Evolutionary conservation across 2,888 invertebrate genomes (phyloP), one percentile per base, ranked within the genome.

Genomic region (Norana najaformis): DNA sequence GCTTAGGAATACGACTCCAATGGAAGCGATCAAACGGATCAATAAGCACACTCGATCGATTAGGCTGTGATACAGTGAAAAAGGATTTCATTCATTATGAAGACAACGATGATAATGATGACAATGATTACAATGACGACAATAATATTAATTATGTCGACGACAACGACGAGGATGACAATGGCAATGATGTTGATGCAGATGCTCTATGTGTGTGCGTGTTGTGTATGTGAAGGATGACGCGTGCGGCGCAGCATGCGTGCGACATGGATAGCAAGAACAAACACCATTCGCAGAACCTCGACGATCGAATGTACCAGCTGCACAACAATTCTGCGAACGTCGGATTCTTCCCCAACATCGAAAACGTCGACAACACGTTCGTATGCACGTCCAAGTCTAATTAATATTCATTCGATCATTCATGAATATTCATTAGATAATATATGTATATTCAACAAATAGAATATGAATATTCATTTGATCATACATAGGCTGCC

Each of bases 201-300:
- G 47, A 18, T 14, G 14, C 30, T 69, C 30, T 69, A 1, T 69
- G 69, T n/a, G 8, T 69, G 69, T n/a, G 30, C n/a, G 30, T 69
- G 8, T 69, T 20, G n/a, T 69, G 69, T 11, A 8, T 69, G 69
- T 11, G 30, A 69, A 69, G 69, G 69, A 69, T 69, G 69, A 69
- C 69, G 0, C 69, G 69, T 41, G 94, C 95, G 18, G 94, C 95
- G 8, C 94, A 95, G 94, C 97, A 98, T 95, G 97, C 97, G 94
- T 95, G 98, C 91, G 98, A 98, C 95, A 96, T 97, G 0, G 98
- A 98, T 95, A 96, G 98, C 92, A 96, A 97, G 91, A 97, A 97
- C 94, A 98, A 98, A 95, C 97, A 98, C 95, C 97, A 97, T 91
- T 97, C 98, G 23, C 96, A 94, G 92, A 92, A 92, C n/a, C 92